Evolutionary conservation across 2,797 vertebrate genomes (phyloP), one percentile per base, ranked within the genome.

Genomic region (Champsocephalus esox): DNA sequence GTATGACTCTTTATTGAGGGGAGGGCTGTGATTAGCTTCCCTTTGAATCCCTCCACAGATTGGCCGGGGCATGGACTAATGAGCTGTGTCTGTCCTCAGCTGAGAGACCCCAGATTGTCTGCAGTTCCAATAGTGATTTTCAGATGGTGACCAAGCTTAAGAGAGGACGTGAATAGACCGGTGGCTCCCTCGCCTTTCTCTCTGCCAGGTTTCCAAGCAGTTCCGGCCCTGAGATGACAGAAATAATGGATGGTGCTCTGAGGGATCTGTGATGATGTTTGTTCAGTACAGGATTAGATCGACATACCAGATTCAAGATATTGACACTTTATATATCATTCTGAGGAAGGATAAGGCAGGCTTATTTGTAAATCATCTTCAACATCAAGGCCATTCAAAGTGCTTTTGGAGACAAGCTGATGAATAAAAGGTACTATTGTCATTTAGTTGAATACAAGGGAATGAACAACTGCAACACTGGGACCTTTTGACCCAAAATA

Each of bases 111-210:
- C 83, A 81, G 85, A 92, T 93, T 92, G 91, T 93, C 85, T 83
- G 80, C 60, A 51, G 80, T 90, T 90, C 83, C 83, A 93, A 92
- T 88, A 88, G 83, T 71, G 79, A 64, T 85, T 89, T 90, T 92
- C 82, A 91, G 87, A 88, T 83, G 84, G 83, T 77, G 84, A 62
- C 79, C 52, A 17, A 88, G 91, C 87, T 93, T 87, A 89, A 81
- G 89, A 76, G 82, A 43, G 48, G 84, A 88, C 88, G 6, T 67
- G 93, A 95, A 94, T 94, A 94, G 88, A 90, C 70, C 58, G 16
- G 19, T 70, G 71, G 77, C 82, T 81, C 70, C 68, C 82, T 83
- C 66, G 1, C 55, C 41, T 5, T 59, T 49, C 58, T 80, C 67
- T 80, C 56, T 83, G 88, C 88, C 85, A 91, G 89, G 76, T 87